phyloP scores from a whole-genome alignment of 2,113 vertebrate genomes.

The Globicephala melas region DNA sequence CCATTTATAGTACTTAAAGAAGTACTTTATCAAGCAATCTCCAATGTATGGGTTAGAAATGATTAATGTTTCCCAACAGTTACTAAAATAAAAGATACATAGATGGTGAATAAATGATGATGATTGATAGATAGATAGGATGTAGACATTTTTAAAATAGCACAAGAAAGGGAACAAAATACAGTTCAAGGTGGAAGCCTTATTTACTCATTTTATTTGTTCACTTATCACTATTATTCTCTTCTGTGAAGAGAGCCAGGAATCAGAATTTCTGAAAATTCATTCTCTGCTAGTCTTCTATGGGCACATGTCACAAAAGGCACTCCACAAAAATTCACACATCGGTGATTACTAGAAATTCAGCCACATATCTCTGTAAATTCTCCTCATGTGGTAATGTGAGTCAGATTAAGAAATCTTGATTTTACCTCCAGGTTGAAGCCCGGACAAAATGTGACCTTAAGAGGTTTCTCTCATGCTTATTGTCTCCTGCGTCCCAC shows the following conservation, averaged over 20 bases:
- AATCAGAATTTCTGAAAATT: background rate
- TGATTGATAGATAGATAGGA: background rate
- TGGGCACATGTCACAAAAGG: background rate
- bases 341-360: background rate
- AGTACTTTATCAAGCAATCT: background rate
- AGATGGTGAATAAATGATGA: background rate
- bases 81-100: background rate
- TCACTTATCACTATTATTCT: background rate
- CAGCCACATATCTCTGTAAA: background rate
- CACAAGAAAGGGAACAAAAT: background rate
- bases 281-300: background rate
- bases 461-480: accelerated
- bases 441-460: background rate
- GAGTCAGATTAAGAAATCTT: background rate
- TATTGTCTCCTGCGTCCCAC: background rate
- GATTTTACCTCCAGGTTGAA: background rate
- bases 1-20: too few species aligned
- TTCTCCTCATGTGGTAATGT: too few species aligned
- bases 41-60: background rate
- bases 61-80: background rate
- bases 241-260: background rate
- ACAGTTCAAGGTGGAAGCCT: background rate
- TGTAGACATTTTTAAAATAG: background rate
- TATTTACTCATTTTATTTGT: background rate
- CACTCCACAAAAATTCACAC: background rate